Evolutionary conservation across 2,888 invertebrate species (phyloP).

Genomic region (Chouioia cunea): DNA sequence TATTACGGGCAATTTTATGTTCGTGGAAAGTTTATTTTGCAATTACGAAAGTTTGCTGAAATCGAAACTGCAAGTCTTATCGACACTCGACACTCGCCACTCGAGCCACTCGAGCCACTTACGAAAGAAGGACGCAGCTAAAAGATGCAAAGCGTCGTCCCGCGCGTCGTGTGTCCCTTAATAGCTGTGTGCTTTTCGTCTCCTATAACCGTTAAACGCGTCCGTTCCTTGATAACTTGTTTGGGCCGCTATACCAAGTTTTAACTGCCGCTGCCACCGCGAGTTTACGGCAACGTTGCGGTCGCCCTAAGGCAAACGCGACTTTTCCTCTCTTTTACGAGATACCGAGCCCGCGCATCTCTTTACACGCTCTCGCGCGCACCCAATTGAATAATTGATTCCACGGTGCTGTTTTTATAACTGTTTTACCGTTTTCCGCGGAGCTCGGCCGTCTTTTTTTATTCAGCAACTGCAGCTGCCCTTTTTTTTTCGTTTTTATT

Average conservation of each 20-base stretch:
- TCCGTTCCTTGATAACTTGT: slow-evolving; percentile 20
- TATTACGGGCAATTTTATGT: too few relatives aligned
- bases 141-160: too few relatives aligned
- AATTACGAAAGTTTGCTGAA: too few relatives aligned
- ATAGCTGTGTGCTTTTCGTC: too few relatives aligned
- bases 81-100: too few relatives aligned
- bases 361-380: too few relatives aligned
- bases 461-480: slow-evolving; percentile 54
- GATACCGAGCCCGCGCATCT: background rate
- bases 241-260: slow-evolving; percentile 20
- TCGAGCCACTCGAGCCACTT: too few relatives aligned
- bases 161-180: too few relatives aligned
- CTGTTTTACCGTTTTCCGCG: slow-evolving; percentile 65
- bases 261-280: slow-evolving; percentile 27
- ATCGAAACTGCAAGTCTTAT: too few relatives aligned
- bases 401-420: slow-evolving; percentile 67
- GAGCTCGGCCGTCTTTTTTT: slow-evolving; percentile 58
- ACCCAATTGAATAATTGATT: slow-evolving; percentile 66
- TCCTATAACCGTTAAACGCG: too few relatives aligned
- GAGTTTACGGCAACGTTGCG: slow-evolving; percentile 22
- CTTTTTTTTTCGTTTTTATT: slow-evolving; percentile 61
- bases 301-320: background rate
- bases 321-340: slow-evolving; percentile 29
- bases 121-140: too few relatives aligned
- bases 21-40: too few relatives aligned